phyloP scores from a whole-genome alignment of 1,140 invertebrate genomes.

The Penaeus japonicus region DNA sequence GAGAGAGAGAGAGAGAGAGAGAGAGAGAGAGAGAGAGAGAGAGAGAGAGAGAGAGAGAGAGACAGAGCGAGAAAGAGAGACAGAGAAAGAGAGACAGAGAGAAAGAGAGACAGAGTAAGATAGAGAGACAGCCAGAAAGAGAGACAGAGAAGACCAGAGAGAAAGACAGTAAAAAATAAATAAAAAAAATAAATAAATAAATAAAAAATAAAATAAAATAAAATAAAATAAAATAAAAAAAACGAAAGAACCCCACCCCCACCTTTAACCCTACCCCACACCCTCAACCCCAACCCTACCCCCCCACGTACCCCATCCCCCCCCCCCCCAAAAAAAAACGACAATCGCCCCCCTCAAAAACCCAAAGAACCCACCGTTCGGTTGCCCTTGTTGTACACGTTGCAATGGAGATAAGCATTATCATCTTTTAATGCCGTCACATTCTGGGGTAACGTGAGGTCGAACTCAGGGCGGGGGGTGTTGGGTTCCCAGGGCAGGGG shows the following conservation, averaged over 20 bases:
- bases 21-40: too few relatives aligned
- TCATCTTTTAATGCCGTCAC: constrained; percentile 45
- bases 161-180: neutral
- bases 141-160: neutral
- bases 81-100: neutral
- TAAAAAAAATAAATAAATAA: neutral
- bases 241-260: neutral
- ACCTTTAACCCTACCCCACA: neutral
- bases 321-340: too few relatives aligned
- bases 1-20: too few relatives aligned
- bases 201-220: too few relatives aligned
- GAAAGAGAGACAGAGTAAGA: neutral
- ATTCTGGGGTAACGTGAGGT: constrained; percentile 34
- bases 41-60: neutral
- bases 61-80: neutral
- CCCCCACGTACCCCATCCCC: too few relatives aligned
- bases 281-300: too few relatives aligned
- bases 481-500: constrained; percentile 47
- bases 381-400: constrained; percentile 39
- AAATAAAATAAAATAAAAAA: too few relatives aligned
- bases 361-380: constrained; percentile 22
- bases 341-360: too few relatives aligned
- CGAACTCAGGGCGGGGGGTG: constrained; percentile 22
- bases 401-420: constrained; percentile 44
- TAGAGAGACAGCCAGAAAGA: neutral